Evolutionary conservation across 1,140 invertebrate genomes (phyloP).

Genomic region (Drosophila hydei): DNA sequence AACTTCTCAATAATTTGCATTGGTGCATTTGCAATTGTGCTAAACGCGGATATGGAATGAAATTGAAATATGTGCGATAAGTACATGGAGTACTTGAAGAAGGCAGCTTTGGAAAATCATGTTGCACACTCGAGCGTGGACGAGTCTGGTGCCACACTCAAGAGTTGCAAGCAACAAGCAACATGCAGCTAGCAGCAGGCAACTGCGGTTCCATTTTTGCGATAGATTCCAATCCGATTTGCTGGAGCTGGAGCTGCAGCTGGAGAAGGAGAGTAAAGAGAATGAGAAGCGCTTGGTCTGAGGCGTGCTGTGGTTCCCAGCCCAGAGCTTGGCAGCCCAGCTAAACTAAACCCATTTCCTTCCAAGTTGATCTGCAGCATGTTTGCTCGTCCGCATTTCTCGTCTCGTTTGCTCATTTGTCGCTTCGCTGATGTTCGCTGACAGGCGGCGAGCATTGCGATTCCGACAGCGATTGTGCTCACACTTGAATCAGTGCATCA

Average conservation of each 20-base stretch:
- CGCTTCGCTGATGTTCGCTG: conserved; percentile 65
- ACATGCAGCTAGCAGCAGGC: conserved; percentile 3
- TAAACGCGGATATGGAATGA: conserved; percentile 20
- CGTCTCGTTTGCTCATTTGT: conserved; percentile 66
- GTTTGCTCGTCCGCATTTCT: conserved; percentile 52
- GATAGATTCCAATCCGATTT: conserved; percentile 47
- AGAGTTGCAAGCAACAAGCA: conserved; percentile 21
- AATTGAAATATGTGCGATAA: conserved; percentile 27
- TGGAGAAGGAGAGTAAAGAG: background rate
- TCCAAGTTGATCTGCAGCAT: conserved; percentile 48
- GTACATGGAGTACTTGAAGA: conserved; percentile 20
- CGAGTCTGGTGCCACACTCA: conserved; percentile 33
- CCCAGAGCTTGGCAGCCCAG: conserved; percentile 3
- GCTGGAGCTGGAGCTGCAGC: background rate
- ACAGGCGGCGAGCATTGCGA: conserved; percentile 37
- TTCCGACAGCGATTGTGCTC: conserved; percentile 34
- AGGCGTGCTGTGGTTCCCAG: conserved; percentile 42
- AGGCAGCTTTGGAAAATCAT: conserved; percentile 53
- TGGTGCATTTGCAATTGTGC: background rate
- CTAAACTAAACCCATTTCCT: conserved; percentile 36
- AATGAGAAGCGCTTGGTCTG: conserved; percentile 8
- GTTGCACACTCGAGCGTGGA: conserved; percentile 69
- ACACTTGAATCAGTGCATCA: conserved; percentile 51
- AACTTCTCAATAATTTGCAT: conserved; percentile 24
- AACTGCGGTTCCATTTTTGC: conserved; percentile 64